phyloP scores from a whole-genome alignment of 2,888 invertebrate species.

The Callyntrura guangdongensis region DNA sequence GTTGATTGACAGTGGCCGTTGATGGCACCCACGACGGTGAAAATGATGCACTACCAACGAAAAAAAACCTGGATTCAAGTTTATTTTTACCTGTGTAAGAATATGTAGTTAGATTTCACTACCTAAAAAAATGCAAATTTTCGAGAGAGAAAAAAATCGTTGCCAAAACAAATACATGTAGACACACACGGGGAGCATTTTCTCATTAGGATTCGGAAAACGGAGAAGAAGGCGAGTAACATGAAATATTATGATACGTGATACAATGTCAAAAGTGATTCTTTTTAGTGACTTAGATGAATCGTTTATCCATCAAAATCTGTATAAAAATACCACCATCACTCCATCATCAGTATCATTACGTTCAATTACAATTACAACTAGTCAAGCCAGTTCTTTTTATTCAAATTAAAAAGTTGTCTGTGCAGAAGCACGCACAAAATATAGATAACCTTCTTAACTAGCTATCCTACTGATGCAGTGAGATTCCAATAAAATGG shows the following conservation, averaged over 20 bases:
- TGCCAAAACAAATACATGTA: not conserved
- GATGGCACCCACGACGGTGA: not conserved
- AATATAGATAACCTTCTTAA: too few relatives aligned
- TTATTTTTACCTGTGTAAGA: not conserved
- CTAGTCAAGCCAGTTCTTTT: slow-evolving; percentile 68
- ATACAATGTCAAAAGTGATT: not conserved
- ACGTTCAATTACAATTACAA: slow-evolving; percentile 62
- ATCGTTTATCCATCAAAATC: slow-evolving; percentile 19
- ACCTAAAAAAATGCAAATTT: not conserved
- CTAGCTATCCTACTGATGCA: too few relatives aligned
- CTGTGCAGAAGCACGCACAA: not conserved
- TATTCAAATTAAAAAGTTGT: slow-evolving; percentile 43
- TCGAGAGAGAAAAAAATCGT: not conserved
- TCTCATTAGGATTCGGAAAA: not conserved
- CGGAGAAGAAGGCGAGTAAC: not conserved
- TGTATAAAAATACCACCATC: slow-evolving; percentile 20
- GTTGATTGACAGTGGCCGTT: not conserved
- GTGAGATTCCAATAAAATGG: too few relatives aligned
- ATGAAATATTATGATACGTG: too few relatives aligned
- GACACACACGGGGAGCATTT: not conserved
- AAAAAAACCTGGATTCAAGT: slow-evolving; percentile 11
- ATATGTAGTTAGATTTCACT: not conserved
- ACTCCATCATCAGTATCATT: slow-evolving; percentile 43
- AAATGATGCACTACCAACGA: not conserved
- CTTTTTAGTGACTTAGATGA: not conserved